A percentile compares a stretch with the other conserved stretches of the same genome.
phyloP scores from a whole-genome alignment of 92 coral and sea anemone genomes.

The Zoanthus sansibaricus region DNA sequence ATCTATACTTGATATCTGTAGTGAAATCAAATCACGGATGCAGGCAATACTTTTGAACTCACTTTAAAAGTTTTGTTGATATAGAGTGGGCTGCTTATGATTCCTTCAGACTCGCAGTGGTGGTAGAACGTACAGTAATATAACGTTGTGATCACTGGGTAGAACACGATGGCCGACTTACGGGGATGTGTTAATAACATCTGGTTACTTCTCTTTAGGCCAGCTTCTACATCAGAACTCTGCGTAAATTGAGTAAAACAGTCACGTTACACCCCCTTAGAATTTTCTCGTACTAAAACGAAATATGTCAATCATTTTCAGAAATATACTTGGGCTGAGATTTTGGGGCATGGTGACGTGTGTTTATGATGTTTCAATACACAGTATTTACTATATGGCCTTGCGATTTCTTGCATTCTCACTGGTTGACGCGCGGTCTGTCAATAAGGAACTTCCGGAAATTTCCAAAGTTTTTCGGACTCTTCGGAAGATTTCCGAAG shows the following conservation, averaged over 20 bases:
- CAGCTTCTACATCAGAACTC: constrained; percentile 82
- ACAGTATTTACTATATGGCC: too few relatives aligned
- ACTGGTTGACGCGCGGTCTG: too few relatives aligned
- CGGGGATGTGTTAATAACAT: constrained; percentile 78
- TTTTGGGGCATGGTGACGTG: too few relatives aligned
- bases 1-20: not conserved
- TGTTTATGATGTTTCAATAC: too few relatives aligned
- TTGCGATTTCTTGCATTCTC: too few relatives aligned
- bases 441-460: too few relatives aligned
- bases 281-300: too few relatives aligned
- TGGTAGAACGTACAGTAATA: constrained; percentile 92
- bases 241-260: not conserved
- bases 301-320: too few relatives aligned
- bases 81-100: constrained; percentile 32
- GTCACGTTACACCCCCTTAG: too few relatives aligned
- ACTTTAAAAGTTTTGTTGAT: constrained; percentile 37
- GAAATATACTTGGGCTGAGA: too few relatives aligned
- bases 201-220: constrained; percentile 64
- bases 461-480: too few relatives aligned
- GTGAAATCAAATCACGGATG: not conserved
- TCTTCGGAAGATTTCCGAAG: too few relatives aligned
- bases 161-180: constrained; percentile 70
- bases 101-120: constrained; percentile 81
- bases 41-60: not conserved
- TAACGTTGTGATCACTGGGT: constrained; percentile 80